Conservation (phyloP, 2,113 vertebrate genomes). For the Corvus moneduloides region DNA sequence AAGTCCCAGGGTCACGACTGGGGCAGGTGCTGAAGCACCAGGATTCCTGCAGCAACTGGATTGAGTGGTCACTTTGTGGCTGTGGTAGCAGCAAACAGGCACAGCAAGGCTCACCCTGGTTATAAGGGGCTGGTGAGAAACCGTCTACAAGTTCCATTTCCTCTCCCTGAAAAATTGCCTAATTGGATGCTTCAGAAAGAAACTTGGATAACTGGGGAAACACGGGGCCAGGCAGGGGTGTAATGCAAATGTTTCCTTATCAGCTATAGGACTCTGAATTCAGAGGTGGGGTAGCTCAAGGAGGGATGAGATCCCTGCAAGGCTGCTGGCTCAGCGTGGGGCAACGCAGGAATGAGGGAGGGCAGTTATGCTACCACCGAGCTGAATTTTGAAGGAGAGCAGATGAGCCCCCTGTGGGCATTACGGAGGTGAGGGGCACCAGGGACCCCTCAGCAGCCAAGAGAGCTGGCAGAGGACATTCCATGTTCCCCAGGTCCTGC, state of each 20-base stretch:
- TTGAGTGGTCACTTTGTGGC: neutral
- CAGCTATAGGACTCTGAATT: neutral
- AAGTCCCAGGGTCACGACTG: neutral
- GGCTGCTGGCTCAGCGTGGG: neutral
- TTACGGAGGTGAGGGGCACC: neutral
- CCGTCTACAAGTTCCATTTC: neutral
- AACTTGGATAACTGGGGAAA: neutral
- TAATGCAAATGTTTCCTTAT: neutral
- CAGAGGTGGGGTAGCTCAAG: neutral
- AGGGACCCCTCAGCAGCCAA: no score
- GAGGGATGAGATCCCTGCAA: neutral
- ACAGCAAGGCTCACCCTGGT: neutral
- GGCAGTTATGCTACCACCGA: neutral
- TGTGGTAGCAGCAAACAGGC: neutral
- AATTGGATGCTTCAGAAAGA: neutral
- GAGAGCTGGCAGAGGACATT: neutral
- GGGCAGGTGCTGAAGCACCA: neutral
- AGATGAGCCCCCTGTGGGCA: neutral
- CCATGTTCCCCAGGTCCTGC: fast-evolving
- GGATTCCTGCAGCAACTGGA: neutral
- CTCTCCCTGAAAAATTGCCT: neutral
- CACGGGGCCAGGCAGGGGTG: neutral
- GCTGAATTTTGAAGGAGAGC: neutral
- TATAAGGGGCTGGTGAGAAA: neutral
- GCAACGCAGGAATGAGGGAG: neutral